These are phyloP conservation scores for Carterocephalus palaemon DNA, from an alignment of 2,888 invertebrate genomes.

Conservation along the genomic window DNA sequence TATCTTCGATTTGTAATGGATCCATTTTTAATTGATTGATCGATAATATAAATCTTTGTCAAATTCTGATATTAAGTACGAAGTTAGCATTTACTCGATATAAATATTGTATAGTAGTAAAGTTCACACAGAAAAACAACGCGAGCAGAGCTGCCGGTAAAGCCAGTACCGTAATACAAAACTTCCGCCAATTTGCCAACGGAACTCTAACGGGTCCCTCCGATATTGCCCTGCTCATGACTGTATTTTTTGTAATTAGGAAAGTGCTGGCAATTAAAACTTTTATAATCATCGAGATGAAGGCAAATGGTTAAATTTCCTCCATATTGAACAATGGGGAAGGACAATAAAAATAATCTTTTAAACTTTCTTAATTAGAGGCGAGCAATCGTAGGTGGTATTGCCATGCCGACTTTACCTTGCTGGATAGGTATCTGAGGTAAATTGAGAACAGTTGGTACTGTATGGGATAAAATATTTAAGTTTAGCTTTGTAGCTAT, in stretches of 20 bases:
- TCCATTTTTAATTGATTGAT: too few species aligned
- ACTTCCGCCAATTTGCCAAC: slow-evolving; percentile 36
- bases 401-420: slow-evolving; percentile 37
- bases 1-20: too few species aligned
- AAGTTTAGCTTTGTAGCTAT: neutral
- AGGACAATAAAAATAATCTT: slow-evolving; percentile 69
- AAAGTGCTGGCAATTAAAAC: slow-evolving; percentile 77
- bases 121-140: too few species aligned
- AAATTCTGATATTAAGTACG: too few species aligned
- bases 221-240: slow-evolving; percentile 60
- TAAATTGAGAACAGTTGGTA: slow-evolving; percentile 17
- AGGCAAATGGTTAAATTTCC: slow-evolving; percentile 61
- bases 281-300: slow-evolving; percentile 75
- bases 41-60: too few species aligned
- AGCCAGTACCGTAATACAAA: slow-evolving; percentile 14
- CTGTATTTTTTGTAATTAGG: slow-evolving; percentile 75
- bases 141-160: too few species aligned
- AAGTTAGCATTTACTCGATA: too few species aligned
- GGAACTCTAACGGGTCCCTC: slow-evolving; percentile 39
- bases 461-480: slow-evolving; percentile 15
- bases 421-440: slow-evolving; percentile 25
- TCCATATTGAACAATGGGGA: slow-evolving; percentile 65
- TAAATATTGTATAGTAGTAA: too few species aligned
- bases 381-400: slow-evolving; percentile 48
- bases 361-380: slow-evolving; percentile 72